Conservation (phyloP, 2,888 invertebrate genomes). For the Pollenia angustigena region DNA sequence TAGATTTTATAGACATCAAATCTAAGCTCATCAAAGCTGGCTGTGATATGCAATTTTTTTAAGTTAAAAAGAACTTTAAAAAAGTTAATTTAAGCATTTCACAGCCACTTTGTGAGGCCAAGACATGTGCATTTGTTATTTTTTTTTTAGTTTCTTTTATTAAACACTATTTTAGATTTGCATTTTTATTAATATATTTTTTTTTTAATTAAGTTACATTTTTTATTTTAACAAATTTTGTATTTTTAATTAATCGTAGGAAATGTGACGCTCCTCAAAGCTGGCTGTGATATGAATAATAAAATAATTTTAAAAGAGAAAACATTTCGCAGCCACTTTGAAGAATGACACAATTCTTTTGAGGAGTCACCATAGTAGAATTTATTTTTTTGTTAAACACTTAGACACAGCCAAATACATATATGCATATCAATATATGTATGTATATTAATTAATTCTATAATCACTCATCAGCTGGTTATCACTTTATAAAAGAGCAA, state of each 20-base stretch:
- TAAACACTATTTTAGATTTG: not conserved
- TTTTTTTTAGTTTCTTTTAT: conserved; percentile 1
- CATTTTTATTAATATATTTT: not conserved
- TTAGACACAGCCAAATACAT: conserved; percentile 1
- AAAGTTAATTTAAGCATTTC: conserved; percentile 86
- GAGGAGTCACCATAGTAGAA: conserved; percentile 53
- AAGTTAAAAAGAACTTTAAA: conserved; percentile 74
- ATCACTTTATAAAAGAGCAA: not conserved
- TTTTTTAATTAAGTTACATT: conserved; percentile 14
- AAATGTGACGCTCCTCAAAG: conserved; percentile 95
- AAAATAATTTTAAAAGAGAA: conserved; percentile 83
- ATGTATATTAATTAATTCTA: not conserved
- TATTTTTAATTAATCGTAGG: conserved; percentile 66
- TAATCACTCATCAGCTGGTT: conserved; percentile 40
- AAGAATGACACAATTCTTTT: conserved; percentile 86
- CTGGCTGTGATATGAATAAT: conserved; percentile 97
- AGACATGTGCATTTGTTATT: conserved; percentile 75
- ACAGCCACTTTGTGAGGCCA: conserved; percentile 93
- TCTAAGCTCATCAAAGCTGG: conserved; percentile 97
- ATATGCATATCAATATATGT: not conserved
- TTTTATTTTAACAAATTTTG: conserved; percentile 30
- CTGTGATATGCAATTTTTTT: conserved; percentile 93
- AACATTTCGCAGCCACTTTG: conserved; percentile 96
- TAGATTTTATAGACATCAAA: conserved; percentile 49
- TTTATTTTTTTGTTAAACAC: conserved; percentile 13